phyloP scores from a whole-genome alignment of 2,113 vertebrate genomes.

The Phaethon lepturus region DNA sequence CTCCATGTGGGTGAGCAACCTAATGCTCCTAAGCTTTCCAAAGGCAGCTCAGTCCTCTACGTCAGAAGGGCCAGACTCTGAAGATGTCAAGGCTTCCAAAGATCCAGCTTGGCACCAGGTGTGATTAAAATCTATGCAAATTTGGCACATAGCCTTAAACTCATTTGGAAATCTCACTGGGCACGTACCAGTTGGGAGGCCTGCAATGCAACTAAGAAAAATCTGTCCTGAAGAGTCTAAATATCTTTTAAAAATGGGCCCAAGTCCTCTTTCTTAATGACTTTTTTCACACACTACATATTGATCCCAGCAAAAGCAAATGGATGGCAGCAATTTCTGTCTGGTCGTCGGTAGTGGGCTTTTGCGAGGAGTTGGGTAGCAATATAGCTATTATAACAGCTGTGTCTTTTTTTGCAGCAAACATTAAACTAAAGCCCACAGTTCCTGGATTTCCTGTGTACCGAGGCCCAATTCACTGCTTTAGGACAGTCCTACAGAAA shows the following conservation, averaged over 20 bases:
- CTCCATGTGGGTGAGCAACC: background rate
- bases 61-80: background rate
- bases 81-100: background rate
- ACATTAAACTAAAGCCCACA: constrained; percentile 71
- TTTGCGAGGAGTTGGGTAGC: background rate
- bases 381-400: background rate
- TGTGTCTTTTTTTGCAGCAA: constrained; percentile 65
- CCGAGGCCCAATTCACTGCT: constrained; percentile 90
- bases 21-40: background rate
- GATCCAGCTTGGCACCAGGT: background rate
- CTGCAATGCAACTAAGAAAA: background rate
- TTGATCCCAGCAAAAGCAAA: background rate
- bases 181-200: background rate
- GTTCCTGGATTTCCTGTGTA: constrained; percentile 75
- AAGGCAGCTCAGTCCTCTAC: background rate
- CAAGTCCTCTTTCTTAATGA: background rate
- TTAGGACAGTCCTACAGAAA: constrained; percentile 83
- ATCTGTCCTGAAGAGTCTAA: background rate
- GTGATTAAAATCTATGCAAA: background rate
- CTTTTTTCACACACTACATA: background rate
- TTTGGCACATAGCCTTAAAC: background rate
- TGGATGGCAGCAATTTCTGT: background rate
- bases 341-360: accelerated
- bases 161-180: background rate
- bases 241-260: background rate